Percentiles rank a stretch among this genome's conserved stretches.
Evolutionary conservation across 2,797 vertebrate genomes (phyloP).

Genomic region (Pangasius djambal): DNA sequence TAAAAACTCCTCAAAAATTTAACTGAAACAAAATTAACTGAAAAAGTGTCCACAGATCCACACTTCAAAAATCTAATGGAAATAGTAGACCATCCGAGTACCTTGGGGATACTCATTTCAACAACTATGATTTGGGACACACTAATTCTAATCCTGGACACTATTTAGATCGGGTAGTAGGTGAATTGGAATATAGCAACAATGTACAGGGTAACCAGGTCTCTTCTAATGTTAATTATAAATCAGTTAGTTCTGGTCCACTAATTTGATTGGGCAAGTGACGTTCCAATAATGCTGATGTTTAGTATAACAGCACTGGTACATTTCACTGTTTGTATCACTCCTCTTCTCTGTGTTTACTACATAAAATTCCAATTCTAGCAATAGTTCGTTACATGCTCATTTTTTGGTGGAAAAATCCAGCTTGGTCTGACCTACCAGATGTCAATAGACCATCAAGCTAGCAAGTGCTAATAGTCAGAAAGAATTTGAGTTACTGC

Average conservation of each 20-base stretch:
- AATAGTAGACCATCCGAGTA: too few relatives aligned
- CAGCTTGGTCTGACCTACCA: background rate
- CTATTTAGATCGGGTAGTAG: too few relatives aligned
- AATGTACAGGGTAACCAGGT: background rate
- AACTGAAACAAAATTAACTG: too few relatives aligned
- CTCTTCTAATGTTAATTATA: background rate
- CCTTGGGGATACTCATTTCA: too few relatives aligned
- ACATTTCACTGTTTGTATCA: background rate
- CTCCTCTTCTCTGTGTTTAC: background rate
- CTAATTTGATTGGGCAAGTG: background rate
- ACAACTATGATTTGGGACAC: too few relatives aligned
- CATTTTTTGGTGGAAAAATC: background rate
- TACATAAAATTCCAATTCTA: background rate
- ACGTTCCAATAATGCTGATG: background rate
- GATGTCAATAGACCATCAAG: background rate
- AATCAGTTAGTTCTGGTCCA: background rate
- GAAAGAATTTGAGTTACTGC: background rate
- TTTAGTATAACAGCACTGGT: background rate
- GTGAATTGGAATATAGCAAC: too few relatives aligned
- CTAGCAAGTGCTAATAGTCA: background rate
- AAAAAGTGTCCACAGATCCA: too few relatives aligned
- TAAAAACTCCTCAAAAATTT: too few relatives aligned
- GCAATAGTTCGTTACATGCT: background rate
- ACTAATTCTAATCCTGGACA: too few relatives aligned
- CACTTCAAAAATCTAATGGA: too few relatives aligned